Conservation (phyloP, 2,113 vertebrate species). For the Chionodraco myersi region DNA sequence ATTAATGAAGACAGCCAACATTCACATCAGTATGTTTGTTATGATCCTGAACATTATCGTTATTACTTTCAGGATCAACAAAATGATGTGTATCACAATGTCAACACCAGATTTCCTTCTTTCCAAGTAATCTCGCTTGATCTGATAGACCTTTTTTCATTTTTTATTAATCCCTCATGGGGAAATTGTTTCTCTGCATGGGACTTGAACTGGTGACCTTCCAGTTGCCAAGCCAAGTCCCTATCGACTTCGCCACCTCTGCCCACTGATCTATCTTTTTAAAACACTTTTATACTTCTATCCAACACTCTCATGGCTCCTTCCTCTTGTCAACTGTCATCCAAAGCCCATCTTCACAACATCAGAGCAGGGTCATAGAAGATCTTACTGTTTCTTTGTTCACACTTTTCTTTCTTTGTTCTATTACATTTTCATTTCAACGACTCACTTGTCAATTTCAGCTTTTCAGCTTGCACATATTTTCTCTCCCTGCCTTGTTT, state of each 20-base stretch:
- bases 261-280: too few species aligned
- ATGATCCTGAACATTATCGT: not conserved
- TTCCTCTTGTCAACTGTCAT: not conserved
- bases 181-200: too few species aligned
- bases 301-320: rapidly evolving
- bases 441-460: not conserved
- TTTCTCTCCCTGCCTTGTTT: not conserved
- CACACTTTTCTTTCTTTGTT: slow-evolving; percentile 1
- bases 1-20: not conserved
- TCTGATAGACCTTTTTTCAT: too few species aligned
- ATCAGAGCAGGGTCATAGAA: slow-evolving; percentile 4
- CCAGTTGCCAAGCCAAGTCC: too few species aligned
- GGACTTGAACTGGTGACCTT: too few species aligned
- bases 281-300: slow-evolving; percentile 1
- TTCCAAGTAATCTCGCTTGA: not conserved
- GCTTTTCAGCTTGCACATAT: not conserved
- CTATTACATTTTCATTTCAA: slow-evolving; percentile 18
- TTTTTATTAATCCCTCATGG: too few species aligned
- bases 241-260: too few species aligned
- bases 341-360: slow-evolving; percentile 22
- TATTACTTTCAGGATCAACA: not conserved
- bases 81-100: not conserved
- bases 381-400: not conserved
- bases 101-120: not conserved
- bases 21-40: not conserved